Conservation (phyloP, 2,797 vertebrate species). For the Erethizon dorsatum region DNA sequence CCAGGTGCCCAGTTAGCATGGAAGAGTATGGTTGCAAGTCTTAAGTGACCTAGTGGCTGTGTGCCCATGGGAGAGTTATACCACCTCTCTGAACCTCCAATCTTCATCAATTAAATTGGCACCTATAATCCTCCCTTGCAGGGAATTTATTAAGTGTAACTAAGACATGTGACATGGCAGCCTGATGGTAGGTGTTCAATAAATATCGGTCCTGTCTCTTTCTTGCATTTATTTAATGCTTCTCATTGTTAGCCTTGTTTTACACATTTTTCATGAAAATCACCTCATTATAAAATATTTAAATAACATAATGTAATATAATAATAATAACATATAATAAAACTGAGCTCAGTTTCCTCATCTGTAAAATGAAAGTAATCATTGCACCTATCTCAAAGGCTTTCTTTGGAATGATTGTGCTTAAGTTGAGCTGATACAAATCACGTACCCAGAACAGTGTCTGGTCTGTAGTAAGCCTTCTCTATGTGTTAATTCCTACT, state of each 20-base stretch:
- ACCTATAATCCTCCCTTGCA: neutral
- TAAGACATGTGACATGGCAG: neutral
- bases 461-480: neutral
- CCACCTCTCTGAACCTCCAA: neutral
- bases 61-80: neutral
- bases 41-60: neutral
- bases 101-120: neutral
- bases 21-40: neutral
- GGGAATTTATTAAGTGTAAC: neutral
- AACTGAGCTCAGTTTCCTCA: conserved; percentile 15
- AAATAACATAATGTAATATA: neutral
- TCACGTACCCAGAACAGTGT: neutral
- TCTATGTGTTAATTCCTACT: neutral
- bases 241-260: neutral
- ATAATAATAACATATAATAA: neutral
- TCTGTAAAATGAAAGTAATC: neutral
- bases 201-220: neutral
- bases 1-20: neutral
- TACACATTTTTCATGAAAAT: neutral
- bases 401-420: neutral
- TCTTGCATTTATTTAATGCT: neutral
- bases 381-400: neutral
- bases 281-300: neutral
- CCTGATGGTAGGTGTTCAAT: neutral
- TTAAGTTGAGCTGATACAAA: neutral